A percentile compares a stretch with the other conserved stretches of the same genome.
Evolutionary conservation across 1,140 invertebrate genomes (phyloP).

Genomic region (Achroia grisella): DNA sequence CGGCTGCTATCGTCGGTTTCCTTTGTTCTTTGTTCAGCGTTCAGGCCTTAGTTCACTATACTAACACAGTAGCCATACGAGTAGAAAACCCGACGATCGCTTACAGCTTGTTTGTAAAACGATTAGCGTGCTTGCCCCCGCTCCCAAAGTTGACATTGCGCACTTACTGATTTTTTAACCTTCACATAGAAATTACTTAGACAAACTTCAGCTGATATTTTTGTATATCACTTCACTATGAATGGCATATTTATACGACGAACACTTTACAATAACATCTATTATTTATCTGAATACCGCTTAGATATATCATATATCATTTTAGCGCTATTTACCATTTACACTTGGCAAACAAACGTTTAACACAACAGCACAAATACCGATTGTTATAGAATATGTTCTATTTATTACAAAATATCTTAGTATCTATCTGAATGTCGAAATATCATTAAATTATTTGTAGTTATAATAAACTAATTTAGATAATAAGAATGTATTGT

Average conservation of each 20-base stretch:
- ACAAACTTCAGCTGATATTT: constrained; percentile 34
- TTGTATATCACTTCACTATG: constrained; percentile 30
- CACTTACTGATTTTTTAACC: constrained; percentile 58
- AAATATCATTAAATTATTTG: too few relatives aligned
- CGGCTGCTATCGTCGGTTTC: constrained; percentile 19
- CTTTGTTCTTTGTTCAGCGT: constrained; percentile 43
- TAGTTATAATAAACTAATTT: too few relatives aligned
- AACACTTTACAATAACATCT: constrained; percentile 12
- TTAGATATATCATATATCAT: constrained; percentile 1
- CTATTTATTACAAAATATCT: too few relatives aligned
- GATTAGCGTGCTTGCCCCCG: constrained; percentile 60
- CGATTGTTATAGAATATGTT: too few relatives aligned
- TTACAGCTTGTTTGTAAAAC: constrained; percentile 58
- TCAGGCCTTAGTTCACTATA: constrained; percentile 34
- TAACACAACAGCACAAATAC: background rate
- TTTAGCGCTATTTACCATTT: background rate
- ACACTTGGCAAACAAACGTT: background rate
- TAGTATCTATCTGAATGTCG: too few relatives aligned
- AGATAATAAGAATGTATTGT: too few relatives aligned
- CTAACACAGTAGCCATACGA: constrained; percentile 51
- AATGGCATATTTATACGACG: constrained; percentile 16
- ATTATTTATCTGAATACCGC: constrained; percentile 4
- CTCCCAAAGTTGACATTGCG: constrained; percentile 62
- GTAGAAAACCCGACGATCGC: constrained; percentile 32
- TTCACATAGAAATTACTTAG: constrained; percentile 47